Evolutionary conservation across 2,113 vertebrate species (phyloP).

Genomic region (Amblyornis subalaris): DNA sequence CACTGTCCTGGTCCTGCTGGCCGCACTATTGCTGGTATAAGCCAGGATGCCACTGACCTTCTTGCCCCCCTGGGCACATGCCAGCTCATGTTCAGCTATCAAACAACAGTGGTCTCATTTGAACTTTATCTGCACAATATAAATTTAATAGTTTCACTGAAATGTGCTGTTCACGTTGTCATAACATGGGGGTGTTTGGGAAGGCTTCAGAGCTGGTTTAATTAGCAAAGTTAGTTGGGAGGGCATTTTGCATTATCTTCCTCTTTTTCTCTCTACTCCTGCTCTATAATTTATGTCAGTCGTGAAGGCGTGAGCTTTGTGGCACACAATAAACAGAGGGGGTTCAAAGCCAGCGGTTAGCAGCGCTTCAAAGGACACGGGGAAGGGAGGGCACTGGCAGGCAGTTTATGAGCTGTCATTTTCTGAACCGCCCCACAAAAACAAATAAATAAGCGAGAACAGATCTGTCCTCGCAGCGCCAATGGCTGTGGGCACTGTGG

Average conservation of each 20-base stretch:
- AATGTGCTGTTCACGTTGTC: not conserved
- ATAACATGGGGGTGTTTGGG: not conserved
- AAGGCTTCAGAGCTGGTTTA: slow-evolving; percentile 36
- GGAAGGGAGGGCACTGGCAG: not conserved
- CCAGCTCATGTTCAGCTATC: not conserved
- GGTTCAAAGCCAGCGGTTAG: not conserved
- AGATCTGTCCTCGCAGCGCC: not conserved
- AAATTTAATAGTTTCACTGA: not conserved
- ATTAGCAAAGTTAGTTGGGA: slow-evolving; percentile 50
- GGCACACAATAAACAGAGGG: not conserved
- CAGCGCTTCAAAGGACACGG: not conserved
- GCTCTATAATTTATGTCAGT: slow-evolving; percentile 5
- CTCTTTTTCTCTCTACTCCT: not conserved
- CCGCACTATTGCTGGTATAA: not conserved
- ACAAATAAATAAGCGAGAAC: not conserved
- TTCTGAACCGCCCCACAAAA: not conserved
- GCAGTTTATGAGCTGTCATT: not conserved
- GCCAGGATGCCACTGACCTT: not conserved
- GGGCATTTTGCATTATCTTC: not conserved
- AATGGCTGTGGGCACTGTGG: accelerated
- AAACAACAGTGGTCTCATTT: not conserved
- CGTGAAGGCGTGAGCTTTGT: not conserved
- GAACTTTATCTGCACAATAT: not conserved
- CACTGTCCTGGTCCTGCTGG: not conserved
- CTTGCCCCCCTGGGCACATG: not conserved